Conservation (phyloP, 2,888 invertebrate species). For the Chromoteleia sp. region DNA sequence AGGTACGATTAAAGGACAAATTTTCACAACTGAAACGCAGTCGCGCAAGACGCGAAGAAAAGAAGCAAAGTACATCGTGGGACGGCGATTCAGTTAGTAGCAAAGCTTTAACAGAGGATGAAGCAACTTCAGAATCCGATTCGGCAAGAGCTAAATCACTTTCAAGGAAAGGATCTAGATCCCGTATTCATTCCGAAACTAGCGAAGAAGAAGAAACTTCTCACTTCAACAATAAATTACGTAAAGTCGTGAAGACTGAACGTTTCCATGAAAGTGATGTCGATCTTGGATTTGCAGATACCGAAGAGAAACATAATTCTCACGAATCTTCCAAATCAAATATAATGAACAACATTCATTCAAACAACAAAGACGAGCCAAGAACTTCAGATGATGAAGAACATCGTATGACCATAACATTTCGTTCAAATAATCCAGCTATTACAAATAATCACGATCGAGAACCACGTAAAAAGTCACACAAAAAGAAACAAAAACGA, state of each 20-base stretch:
- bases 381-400: conserved; percentile 83
- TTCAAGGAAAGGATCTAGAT: conserved; percentile 88
- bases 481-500: conserved; percentile 93
- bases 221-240: conserved; percentile 86
- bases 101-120: conserved; percentile 83
- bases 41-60: conserved; percentile 94
- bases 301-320: conserved; percentile 82
- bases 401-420: conserved; percentile 74
- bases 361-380: conserved; percentile 80
- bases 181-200: conserved; percentile 92
- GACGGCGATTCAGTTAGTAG: conserved; percentile 91
- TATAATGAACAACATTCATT: conserved; percentile 76
- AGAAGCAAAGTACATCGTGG: conserved; percentile 95
- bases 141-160: conserved; percentile 86
- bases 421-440: conserved; percentile 77
- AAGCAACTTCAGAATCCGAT: conserved; percentile 84
- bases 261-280: conserved; percentile 87
- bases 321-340: conserved; percentile 75
- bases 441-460: conserved; percentile 82
- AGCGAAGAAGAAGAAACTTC: conserved; percentile 89
- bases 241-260: conserved; percentile 87
- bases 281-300: conserved; percentile 85
- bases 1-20: conserved; percentile 92
- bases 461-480: conserved; percentile 88
- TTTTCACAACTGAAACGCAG: conserved; percentile 95